Percentiles rank a stretch among this genome's conserved stretches.
These are phyloP conservation scores for Cliona cf. orientalis DNA, from an alignment of 37 sponge, comb jelly and placozoan species.

Conservation along the genomic window DNA sequence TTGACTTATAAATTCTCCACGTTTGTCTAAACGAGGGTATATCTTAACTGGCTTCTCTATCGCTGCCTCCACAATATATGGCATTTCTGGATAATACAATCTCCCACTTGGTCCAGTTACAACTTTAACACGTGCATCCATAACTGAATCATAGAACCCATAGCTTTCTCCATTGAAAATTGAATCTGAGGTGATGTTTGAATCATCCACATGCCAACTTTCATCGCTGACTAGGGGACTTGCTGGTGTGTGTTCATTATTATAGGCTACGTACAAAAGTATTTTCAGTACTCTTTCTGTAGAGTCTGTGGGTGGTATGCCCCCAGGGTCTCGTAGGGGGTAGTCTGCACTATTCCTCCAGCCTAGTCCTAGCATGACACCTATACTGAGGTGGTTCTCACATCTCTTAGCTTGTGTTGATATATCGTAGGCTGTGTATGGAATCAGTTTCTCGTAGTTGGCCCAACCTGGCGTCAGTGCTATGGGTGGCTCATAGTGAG, in stretches of 20 bases:
- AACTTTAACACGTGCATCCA: constrained; percentile 1
- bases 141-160: background rate
- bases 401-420: background rate
- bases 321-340: constrained; percentile 8
- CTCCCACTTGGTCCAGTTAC: too few species aligned
- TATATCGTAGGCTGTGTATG: constrained; percentile 36
- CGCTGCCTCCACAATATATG: too few species aligned
- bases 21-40: too few species aligned
- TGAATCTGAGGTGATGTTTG: constrained; percentile 25
- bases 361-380: constrained; percentile 48
- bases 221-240: constrained; percentile 33
- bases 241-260: too few species aligned
- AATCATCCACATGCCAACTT: constrained; percentile 23
- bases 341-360: constrained; percentile 48
- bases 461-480: constrained; percentile 69
- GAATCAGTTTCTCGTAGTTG: constrained; percentile 44
- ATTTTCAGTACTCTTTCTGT: constrained; percentile 25
- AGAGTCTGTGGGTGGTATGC: background rate
- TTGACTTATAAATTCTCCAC: too few species aligned
- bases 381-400: background rate
- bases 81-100: too few species aligned
- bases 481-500: constrained; percentile 17
- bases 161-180: constrained; percentile 68
- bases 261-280: constrained; percentile 25
- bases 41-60: too few species aligned